These are phyloP conservation scores for Diachrysia chrysitis DNA, from an alignment of 2,888 invertebrate genomes.

Conservation along the genomic window DNA sequence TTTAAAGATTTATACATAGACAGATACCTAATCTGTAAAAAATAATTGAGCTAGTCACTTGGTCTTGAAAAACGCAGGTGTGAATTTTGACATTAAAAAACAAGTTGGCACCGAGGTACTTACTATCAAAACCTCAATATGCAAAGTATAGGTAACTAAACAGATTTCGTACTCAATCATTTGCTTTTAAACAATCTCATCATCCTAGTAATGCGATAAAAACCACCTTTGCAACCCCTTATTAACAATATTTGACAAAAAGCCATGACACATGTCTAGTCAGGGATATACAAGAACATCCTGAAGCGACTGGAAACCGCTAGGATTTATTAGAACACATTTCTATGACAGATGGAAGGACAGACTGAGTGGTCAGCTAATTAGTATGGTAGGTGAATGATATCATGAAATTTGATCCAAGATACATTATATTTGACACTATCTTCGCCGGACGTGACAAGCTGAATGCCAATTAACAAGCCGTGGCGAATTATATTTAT, in stretches of 20 bases:
- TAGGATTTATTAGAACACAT: background rate
- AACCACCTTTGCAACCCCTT: background rate
- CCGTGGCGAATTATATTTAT: constrained; percentile 6
- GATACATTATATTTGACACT: constrained; percentile 6
- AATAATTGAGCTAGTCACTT: too few species aligned
- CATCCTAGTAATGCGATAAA: too few species aligned
- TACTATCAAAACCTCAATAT: background rate
- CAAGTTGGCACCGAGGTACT: background rate
- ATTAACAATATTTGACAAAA: background rate
- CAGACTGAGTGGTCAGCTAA: background rate
- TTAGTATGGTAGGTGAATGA: background rate
- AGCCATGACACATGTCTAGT: background rate
- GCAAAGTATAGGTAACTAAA: background rate
- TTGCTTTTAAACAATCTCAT: too few species aligned
- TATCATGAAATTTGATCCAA: constrained; percentile 3
- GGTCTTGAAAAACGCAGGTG: background rate
- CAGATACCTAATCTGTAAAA: background rate
- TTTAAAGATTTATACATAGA: background rate
- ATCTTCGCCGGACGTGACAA: constrained; percentile 2
- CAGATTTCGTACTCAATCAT: too few species aligned
- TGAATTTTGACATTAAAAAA: background rate
- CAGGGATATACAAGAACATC: background rate
- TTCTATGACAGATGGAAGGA: background rate
- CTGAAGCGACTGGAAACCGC: background rate
- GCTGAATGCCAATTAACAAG: constrained; percentile 2